phyloP scores from a whole-genome alignment of 2,888 invertebrate genomes.

The Cephalotes varians region DNA sequence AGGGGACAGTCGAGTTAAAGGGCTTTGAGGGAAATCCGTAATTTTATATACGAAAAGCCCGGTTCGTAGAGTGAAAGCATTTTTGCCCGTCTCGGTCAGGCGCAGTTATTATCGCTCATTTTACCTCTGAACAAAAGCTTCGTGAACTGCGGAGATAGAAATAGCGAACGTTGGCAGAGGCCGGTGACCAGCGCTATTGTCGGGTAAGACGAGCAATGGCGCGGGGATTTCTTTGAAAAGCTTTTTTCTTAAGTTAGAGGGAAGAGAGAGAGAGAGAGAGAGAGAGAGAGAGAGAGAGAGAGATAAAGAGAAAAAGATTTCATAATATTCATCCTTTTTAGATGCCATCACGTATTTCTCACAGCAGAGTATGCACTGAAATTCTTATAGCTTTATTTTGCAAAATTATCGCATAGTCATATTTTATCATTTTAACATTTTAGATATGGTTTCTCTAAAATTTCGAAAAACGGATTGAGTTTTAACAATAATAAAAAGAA shows the following conservation, averaged over 20 bases:
- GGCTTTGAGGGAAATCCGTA: constrained; percentile 52
- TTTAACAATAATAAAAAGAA: neutral
- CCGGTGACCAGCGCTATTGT: constrained; percentile 43
- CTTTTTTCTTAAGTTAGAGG: constrained; percentile 34
- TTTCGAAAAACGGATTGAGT: neutral
- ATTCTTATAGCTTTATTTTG: neutral
- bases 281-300: neutral
- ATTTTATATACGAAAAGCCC: constrained; percentile 63
- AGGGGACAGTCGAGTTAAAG: constrained; percentile 48
- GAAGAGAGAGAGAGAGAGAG: neutral
- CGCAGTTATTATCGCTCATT: constrained; percentile 67
- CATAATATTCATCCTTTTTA: neutral
- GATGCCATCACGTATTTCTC: neutral
- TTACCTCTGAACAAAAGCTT: constrained; percentile 67
- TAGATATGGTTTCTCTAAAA: neutral
- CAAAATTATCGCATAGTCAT: constrained; percentile 1
- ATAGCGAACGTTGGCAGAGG: constrained; percentile 21
- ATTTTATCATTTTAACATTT: neutral
- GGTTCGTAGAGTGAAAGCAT: constrained; percentile 46
- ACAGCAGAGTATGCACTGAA: neutral
- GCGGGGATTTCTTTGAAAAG: constrained; percentile 56
- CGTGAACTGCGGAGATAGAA: constrained; percentile 55
- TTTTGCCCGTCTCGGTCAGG: constrained; percentile 59
- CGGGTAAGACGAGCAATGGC: constrained; percentile 38
- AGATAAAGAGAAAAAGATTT: neutral